A percentile compares a stretch with the other conserved stretches of the same genome.
Evolutionary conservation across 2,888 invertebrate genomes (phyloP).

Genomic region (Matsumyia berberina): DNA sequence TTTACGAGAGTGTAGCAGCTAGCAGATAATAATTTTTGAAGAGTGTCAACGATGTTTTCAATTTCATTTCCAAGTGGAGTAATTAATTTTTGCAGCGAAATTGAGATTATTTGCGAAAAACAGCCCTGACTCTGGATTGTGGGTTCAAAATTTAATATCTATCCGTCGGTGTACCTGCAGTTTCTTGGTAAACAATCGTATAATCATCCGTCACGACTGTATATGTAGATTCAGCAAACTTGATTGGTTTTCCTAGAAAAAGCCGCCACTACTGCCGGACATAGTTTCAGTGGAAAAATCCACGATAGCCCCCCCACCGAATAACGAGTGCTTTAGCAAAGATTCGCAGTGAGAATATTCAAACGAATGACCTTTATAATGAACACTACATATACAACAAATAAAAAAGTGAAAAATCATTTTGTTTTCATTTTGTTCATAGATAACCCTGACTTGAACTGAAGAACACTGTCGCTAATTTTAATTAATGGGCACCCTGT

Average conservation of each 20-base stretch:
- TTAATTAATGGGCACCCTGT: slow-evolving; percentile 45
- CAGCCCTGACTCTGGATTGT: slow-evolving; percentile 4
- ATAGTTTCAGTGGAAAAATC: slow-evolving; percentile 2
- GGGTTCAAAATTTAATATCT: neutral
- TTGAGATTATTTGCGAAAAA: neutral
- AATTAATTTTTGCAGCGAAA: neutral
- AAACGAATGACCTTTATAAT: slow-evolving; percentile 9
- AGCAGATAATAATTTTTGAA: neutral
- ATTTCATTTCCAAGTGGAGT: neutral
- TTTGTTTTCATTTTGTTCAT: slow-evolving; percentile 13
- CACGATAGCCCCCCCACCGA: neutral
- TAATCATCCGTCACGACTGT: neutral
- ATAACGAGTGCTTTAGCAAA: neutral
- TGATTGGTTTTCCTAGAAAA: neutral
- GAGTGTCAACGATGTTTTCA: slow-evolving; percentile 15
- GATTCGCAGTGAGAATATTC: neutral
- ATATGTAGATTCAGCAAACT: neutral
- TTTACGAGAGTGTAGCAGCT: no score
- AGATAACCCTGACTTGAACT: slow-evolving; percentile 60
- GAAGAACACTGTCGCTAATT: slow-evolving; percentile 54
- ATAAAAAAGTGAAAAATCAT: slow-evolving; percentile 1
- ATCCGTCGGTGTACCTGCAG: neutral
- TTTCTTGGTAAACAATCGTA: neutral
- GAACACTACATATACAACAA: no score
- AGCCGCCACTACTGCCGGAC: neutral